Percentiles rank a stretch among this genome's conserved stretches.
Evolutionary conservation across 2,113 vertebrate genomes (phyloP).

Genomic region (Butorides virescens): DNA sequence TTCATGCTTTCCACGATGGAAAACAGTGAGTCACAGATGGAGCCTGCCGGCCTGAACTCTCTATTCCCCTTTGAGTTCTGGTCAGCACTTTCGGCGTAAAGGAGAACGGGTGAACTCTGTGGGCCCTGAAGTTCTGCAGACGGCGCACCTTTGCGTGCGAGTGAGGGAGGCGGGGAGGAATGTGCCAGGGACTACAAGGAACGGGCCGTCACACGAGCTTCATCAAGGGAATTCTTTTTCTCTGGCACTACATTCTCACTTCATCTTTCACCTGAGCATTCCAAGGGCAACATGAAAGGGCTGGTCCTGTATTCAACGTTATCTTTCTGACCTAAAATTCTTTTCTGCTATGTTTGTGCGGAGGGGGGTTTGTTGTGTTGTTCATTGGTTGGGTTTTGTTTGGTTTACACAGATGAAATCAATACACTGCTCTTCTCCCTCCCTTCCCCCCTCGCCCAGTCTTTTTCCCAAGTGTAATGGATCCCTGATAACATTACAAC

Average conservation of each 20-base stretch:
- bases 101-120: background rate
- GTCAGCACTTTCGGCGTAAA: conserved; percentile 28
- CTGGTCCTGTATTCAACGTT: background rate
- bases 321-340: background rate
- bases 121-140: conserved; percentile 7
- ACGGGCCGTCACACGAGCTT: background rate
- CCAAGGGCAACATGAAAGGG: background rate
- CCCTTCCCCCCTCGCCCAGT: background rate
- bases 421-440: background rate
- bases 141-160: background rate
- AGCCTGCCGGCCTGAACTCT: conserved; percentile 27
- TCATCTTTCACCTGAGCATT: background rate
- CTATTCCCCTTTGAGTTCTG: conserved; percentile 27
- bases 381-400: background rate
- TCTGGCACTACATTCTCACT: background rate
- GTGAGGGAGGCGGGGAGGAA: background rate
- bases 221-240: background rate
- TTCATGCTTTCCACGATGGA: background rate
- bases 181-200: background rate
- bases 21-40: background rate
- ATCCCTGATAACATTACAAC: background rate
- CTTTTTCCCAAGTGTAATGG: background rate
- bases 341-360: background rate
- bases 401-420: background rate
- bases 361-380: background rate